Percentiles rank a stretch among this genome's conserved stretches.
These are phyloP conservation scores for Sminthurides bifidus DNA, from an alignment of 1,140 invertebrate species.

Conservation along the genomic window DNA sequence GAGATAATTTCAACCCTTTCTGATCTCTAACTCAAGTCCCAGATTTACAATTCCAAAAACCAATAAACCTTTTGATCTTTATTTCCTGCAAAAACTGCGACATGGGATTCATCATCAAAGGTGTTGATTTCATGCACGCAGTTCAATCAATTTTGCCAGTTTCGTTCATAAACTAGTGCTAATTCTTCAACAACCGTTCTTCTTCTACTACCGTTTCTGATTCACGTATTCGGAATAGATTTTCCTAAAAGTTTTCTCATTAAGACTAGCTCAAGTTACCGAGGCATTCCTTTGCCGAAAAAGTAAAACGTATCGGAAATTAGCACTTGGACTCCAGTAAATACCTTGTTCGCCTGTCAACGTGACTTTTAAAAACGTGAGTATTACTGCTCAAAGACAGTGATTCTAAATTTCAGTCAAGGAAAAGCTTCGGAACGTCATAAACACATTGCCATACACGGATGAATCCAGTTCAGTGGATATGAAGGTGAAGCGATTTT, in stretches of 20 bases:
- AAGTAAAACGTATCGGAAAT: no score
- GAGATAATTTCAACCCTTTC: neutral
- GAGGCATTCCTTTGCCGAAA: neutral
- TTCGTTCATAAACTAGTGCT: no score
- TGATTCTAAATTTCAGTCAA: constrained; percentile 18
- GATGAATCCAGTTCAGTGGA: constrained; percentile 34
- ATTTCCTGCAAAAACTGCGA: no score
- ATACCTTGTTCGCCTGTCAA: no score
- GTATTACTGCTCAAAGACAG: neutral
- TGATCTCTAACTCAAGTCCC: neutral
- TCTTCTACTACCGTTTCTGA: no score
- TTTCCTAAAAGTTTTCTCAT: neutral
- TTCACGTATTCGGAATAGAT: no score
- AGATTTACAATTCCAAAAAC: neutral
- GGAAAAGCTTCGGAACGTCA: constrained; percentile 32
- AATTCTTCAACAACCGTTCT: no score
- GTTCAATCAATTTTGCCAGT: no score
- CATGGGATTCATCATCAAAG: no score
- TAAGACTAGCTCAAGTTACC: neutral
- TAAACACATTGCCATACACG: constrained; percentile 35
- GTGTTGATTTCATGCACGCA: no score
- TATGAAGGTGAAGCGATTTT: constrained; percentile 40
- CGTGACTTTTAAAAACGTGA: no score
- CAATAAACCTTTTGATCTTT: no score
- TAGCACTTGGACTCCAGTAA: neutral